phyloP scores from a whole-genome alignment of 2,797 vertebrate species.

The Ctenopoma multispine region DNA sequence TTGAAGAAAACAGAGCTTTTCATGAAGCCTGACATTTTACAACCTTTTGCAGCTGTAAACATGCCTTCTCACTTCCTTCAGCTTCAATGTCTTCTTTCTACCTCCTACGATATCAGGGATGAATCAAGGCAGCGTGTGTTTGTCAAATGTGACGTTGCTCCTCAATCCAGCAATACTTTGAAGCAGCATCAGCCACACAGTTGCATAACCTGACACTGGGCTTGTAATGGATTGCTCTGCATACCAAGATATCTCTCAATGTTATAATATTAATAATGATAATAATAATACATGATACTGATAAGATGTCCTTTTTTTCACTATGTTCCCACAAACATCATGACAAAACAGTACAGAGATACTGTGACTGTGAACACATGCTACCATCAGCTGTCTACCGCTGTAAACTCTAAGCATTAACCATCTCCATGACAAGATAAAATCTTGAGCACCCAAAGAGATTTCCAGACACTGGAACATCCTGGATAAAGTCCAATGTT shows the following conservation, averaged over 20 bases:
- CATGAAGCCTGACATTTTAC: constrained; percentile 4
- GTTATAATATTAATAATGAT: too few relatives aligned
- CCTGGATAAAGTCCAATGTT: too few relatives aligned
- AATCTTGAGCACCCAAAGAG: too few relatives aligned
- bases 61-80: neutral
- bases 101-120: neutral
- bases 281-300: too few relatives aligned
- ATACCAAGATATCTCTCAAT: constrained; percentile 15
- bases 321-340: too few relatives aligned
- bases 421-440: too few relatives aligned
- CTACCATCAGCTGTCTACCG: too few relatives aligned
- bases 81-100: constrained; percentile 3
- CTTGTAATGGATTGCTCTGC: constrained; percentile 9
- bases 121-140: constrained; percentile 7
- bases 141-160: constrained; percentile 24
- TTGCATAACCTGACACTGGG: constrained; percentile 18
- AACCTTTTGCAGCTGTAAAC: constrained; percentile 19
- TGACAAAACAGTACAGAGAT: too few relatives aligned
- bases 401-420: too few relatives aligned
- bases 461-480: too few relatives aligned
- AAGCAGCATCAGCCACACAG: constrained; percentile 6
- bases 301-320: too few relatives aligned
- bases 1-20: constrained; percentile 16
- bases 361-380: too few relatives aligned
- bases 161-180: neutral